Base-by-base conservation (phyloP, 2,797 vertebrate genomes). In the Botia kubotai region DNA sequence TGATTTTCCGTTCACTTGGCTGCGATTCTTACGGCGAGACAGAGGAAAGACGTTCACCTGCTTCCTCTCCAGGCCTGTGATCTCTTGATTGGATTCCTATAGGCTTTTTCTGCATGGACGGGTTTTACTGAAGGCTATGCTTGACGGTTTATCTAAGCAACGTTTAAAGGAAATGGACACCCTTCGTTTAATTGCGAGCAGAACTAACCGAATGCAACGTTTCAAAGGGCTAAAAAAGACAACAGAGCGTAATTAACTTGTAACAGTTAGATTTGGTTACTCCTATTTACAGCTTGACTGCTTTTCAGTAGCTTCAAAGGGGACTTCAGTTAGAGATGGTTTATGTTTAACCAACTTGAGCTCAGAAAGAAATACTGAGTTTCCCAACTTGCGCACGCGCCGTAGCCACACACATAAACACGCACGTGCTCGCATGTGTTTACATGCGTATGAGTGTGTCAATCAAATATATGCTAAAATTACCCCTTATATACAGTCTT, bases 241-340 rank as follows among this genome's bases (percentile, higher is more conserved):
- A 82, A 86, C 80, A 73, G 67, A 58, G 63, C 81, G 77, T 87
- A 84, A 86, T 84, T 78, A 83, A 72, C 68, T 75, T 85, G 84
- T 88, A 87, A 88, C 68, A 58, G 78, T 79, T 84, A 89, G 89
- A 87, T 66, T n/a, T 83, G 89, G 87, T 90, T 87, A 83, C 89
- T 91, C 88, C 89, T 90, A 91, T 94, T 93, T 93, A 92, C 91
- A 89, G 92, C 91, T 91, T 88, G 86, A 77, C 89, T 93, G 90
- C 84, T 86, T 93, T 93, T 90, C 90, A 91, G 88, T 90, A 84
- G 91, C 91, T 92, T 93, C 91, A 93, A 92, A 93, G 91, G 82
- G 86, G 88, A 89, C 89, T 84, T 39, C 85, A 90, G 90, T 92
- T 92, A 92, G 86, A 81, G 73, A 84, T 3, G 87, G 91, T 92